Evolutionary conservation across 2,888 invertebrate genomes (phyloP), one percentile per base, ranked within the genome.

Genomic region (Noctua janthe): DNA sequence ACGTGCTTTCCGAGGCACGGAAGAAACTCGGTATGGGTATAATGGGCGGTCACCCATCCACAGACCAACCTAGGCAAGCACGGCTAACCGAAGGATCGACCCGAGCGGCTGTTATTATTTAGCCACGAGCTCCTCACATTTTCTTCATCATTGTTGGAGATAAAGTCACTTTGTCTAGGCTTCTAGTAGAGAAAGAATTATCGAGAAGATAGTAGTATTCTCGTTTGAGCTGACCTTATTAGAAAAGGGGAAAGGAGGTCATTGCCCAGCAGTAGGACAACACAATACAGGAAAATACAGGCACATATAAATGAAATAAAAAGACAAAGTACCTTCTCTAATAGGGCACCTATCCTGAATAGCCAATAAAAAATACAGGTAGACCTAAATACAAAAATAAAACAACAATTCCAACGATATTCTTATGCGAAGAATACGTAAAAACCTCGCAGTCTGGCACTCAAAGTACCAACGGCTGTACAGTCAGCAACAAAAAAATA

Each of bases 401-500:
- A 59, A 78, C 71, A 54, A 4, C 67, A 72, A 74, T 80, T 71
- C 47, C 20, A 13, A 82, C 47, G 35, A 62, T n/a, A 76, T 74
- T 66, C 10, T 11, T 67, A 51, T 67, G 15, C 62, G 29, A 71
- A n/a, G 51, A 76, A 74, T 51, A 71, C 66, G 56, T 78, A 82
- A 84, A 74, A 74, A 59, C 29, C 29, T 11, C 13, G 13, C 47
- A 17, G 47, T 49, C 74, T 59, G 23, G n/a, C 49, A 39, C 74
- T 62, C n/a, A 29, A 70, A 66, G 69, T 35, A 15, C 78, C 35
- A n/a, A 51, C 43, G 6, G 56, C 76, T 62, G n/a, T 76, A 70
- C 59, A 69, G 67, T 35, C 76, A 49, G 67, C 51, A 86, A 86
- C 74, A 81, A 82, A 87, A 81, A 80, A 43, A 81, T 83, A 81